A percentile compares a stretch with the other conserved stretches of the same genome.
Evolutionary conservation across 2,888 invertebrate genomes (phyloP).

Genomic region (Agriotes lineatus): DNA sequence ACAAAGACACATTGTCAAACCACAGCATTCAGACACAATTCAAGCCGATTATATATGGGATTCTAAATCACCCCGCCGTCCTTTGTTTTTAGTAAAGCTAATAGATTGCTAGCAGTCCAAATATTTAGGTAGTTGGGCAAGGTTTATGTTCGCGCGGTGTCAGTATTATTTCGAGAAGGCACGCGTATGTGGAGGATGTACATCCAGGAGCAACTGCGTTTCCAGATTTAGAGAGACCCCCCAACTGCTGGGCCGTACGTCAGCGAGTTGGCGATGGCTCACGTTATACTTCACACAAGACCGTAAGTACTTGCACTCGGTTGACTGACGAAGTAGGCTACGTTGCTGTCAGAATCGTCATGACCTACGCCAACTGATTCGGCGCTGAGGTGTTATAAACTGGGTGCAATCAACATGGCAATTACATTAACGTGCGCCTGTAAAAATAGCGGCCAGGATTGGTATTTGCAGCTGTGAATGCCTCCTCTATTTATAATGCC

Average conservation of each 20-base stretch:
- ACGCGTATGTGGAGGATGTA: neutral
- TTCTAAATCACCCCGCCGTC: too few species aligned
- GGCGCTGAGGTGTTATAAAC: constrained; percentile 40
- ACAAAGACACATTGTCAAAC: too few species aligned
- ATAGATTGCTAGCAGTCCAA: constrained; percentile 17
- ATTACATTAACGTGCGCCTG: constrained; percentile 41
- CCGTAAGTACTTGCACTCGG: constrained; percentile 26
- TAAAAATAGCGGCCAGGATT: constrained; percentile 44
- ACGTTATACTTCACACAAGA: constrained; percentile 12
- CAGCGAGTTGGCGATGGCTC: constrained; percentile 29
- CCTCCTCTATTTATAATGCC: constrained; percentile 45
- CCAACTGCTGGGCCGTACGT: constrained; percentile 44
- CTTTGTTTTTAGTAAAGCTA: neutral
- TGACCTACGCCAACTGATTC: constrained; percentile 42
- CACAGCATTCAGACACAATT: too few species aligned
- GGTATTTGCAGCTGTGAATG: constrained; percentile 35
- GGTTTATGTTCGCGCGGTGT: constrained; percentile 7
- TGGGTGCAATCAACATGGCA: constrained; percentile 42
- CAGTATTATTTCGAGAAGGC: constrained; percentile 11
- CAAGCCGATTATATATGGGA: too few species aligned
- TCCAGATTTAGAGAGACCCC: constrained; percentile 47
- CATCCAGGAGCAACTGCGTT: constrained; percentile 37
- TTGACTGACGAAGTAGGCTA: constrained; percentile 36
- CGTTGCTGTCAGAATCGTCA: constrained; percentile 33
- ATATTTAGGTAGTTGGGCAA: constrained; percentile 14